A percentile compares a stretch with the other conserved stretches of the same genome.
Evolutionary conservation across 2,797 vertebrate species (phyloP).

Genomic region (Triplophysa yarkandensis): DNA sequence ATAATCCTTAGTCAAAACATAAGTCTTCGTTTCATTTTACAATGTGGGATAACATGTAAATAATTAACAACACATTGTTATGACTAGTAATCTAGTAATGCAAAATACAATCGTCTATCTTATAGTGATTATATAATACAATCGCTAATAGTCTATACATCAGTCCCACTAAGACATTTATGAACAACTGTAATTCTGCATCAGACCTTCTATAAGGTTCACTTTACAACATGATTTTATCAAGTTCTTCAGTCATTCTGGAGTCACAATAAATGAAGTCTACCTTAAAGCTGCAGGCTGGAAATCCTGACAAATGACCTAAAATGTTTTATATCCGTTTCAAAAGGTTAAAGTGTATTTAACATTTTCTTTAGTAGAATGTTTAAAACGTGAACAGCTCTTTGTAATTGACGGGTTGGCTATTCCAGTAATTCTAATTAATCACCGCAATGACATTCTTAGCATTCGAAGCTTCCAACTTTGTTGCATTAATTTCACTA

Average conservation of each 20-base stretch:
- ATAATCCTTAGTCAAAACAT: too few relatives aligned
- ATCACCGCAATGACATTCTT: neutral
- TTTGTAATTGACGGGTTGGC: neutral
- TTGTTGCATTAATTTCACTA: neutral
- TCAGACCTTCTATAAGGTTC: slow-evolving; percentile 10
- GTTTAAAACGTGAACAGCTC: neutral
- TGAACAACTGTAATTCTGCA: slow-evolving; percentile 18
- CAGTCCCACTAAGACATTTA: neutral
- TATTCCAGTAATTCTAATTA: neutral
- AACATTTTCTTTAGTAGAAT: neutral
- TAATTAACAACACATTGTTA: too few relatives aligned
- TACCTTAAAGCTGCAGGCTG: slow-evolving; percentile 1
- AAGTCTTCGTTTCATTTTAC: too few relatives aligned
- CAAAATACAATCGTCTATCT: too few relatives aligned
- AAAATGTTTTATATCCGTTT: neutral
- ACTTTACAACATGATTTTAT: slow-evolving; percentile 2
- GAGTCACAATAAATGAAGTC: slow-evolving; percentile 38
- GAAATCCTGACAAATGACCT: neutral
- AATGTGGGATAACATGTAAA: too few relatives aligned
- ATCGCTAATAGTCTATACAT: slow-evolving; percentile 29
- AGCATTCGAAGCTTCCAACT: neutral
- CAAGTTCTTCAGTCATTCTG: slow-evolving; percentile 35
- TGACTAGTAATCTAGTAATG: too few relatives aligned
- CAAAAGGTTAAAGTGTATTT: neutral
- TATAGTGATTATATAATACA: too few relatives aligned